These are phyloP conservation scores for Diadophis punctatus DNA, from an alignment of 2,113 vertebrate genomes.

Conservation along the genomic window DNA sequence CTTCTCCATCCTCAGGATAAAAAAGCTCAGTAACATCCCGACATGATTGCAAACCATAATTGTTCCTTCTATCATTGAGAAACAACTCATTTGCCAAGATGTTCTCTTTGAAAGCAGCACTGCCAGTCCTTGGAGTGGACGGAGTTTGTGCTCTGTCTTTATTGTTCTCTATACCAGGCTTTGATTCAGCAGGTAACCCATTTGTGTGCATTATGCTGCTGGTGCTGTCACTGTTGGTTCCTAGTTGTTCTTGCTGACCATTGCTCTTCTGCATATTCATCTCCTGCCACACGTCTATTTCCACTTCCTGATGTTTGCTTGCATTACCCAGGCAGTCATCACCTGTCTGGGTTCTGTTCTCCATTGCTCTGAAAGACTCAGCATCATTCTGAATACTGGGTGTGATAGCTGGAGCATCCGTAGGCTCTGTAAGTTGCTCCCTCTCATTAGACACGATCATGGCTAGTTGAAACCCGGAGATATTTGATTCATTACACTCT, in stretches of 20 bases:
- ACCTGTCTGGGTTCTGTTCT: not conserved
- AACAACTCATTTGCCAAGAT: not conserved
- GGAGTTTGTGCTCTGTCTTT: not conserved
- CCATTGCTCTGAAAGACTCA: not conserved
- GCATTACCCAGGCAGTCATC: not conserved
- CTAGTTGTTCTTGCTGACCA: fast-evolving
- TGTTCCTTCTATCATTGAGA: not conserved
- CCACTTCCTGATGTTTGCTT: slow-evolving; percentile 11
- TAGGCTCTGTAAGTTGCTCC: slow-evolving; percentile 10
- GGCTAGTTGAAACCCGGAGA: slow-evolving; percentile 8
- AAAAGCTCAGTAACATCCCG: slow-evolving; percentile 40
- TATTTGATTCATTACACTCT: not conserved
- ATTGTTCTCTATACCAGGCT: not conserved
- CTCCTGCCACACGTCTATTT: fast-evolving
- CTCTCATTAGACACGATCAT: not conserved
- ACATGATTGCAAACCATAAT: not conserved
- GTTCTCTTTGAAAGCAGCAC: fast-evolving
- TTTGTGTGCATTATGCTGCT: not conserved
- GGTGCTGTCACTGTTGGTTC: fast-evolving
- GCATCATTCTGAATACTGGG: not conserved
- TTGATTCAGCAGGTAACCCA: not conserved
- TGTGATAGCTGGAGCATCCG: slow-evolving; percentile 3
- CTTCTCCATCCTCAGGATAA: not conserved
- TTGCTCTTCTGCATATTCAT: not conserved
- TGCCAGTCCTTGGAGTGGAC: not conserved